Percentiles rank a stretch among this genome's conserved stretches.
phyloP scores from a whole-genome alignment of 2,113 vertebrate genomes.

The Syngnathus typhle region DNA sequence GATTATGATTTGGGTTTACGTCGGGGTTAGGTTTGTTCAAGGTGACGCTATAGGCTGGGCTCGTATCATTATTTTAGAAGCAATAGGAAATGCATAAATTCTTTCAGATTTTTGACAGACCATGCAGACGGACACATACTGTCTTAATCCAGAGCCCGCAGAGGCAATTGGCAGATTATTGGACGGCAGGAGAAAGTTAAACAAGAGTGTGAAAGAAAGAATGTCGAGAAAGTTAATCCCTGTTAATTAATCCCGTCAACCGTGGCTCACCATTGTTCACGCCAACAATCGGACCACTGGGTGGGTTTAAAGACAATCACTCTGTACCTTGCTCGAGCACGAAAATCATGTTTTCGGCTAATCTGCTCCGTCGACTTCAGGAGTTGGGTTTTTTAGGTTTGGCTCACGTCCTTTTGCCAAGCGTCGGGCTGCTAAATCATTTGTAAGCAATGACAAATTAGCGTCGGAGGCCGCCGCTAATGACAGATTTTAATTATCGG shows the following conservation, averaged over 20 bases:
- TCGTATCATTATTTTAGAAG: too few species aligned
- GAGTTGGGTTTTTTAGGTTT: not conserved
- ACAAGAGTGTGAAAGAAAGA: constrained; percentile 1
- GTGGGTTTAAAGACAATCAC: not conserved
- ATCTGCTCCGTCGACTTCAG: too few species aligned
- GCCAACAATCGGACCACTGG: not conserved
- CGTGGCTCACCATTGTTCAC: constrained; percentile 1
- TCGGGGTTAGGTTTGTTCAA: not conserved
- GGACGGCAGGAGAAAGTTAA: not conserved
- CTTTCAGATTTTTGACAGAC: not conserved
- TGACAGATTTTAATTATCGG: constrained; percentile 11
- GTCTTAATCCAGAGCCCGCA: not conserved
- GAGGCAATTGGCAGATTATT: not conserved
- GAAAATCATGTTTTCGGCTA: too few species aligned
- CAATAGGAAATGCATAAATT: too few species aligned
- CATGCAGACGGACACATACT: not conserved
- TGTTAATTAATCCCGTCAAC: constrained; percentile 3
- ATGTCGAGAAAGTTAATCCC: not conserved
- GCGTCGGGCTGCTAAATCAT: not conserved
- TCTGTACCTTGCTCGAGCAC: not conserved
- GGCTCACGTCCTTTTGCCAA: not conserved
- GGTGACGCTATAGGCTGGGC: too few species aligned
- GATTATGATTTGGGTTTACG: not conserved
- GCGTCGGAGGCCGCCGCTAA: not conserved
- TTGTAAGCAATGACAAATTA: not conserved